phyloP scores from a whole-genome alignment of 2,797 vertebrate species.

The Brachymystax lenok region DNA sequence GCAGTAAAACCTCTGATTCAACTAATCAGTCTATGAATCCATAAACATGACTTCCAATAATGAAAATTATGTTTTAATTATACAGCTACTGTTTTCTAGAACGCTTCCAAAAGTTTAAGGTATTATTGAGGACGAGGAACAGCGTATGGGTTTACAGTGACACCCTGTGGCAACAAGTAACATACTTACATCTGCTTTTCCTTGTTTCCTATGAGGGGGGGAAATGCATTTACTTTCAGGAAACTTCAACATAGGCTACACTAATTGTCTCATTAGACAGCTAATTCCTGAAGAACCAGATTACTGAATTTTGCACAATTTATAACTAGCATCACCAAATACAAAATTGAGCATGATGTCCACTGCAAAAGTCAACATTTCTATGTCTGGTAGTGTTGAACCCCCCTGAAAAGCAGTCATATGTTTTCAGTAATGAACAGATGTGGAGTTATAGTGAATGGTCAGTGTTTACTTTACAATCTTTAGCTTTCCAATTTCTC shows the following conservation, averaged over 20 bases:
- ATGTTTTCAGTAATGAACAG: background rate
- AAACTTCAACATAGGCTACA: background rate
- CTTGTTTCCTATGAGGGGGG: constrained; percentile 79
- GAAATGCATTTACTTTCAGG: background rate
- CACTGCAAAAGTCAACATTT: too few relatives aligned
- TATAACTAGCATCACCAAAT: background rate
- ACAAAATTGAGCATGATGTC: too few relatives aligned
- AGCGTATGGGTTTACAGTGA: constrained; percentile 15
- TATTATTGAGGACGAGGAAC: background rate
- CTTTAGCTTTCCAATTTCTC: constrained; percentile 90
- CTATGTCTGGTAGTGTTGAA: background rate
- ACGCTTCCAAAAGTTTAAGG: background rate
- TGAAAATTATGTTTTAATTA: background rate
- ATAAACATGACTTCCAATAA: background rate
- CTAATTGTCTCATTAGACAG: background rate
- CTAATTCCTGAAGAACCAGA: background rate
- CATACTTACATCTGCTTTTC: constrained; percentile 86
- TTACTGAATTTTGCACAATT: background rate
- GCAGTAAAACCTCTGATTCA: background rate
- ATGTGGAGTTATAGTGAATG: background rate
- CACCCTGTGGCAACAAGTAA: constrained; percentile 14
- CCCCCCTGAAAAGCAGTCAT: background rate
- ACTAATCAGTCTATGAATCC: background rate
- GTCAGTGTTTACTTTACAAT: constrained; percentile 85
- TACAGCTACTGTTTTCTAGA: background rate